phyloP scores from a whole-genome alignment of 2,113 vertebrate genomes.

The Promerops cafer region DNA sequence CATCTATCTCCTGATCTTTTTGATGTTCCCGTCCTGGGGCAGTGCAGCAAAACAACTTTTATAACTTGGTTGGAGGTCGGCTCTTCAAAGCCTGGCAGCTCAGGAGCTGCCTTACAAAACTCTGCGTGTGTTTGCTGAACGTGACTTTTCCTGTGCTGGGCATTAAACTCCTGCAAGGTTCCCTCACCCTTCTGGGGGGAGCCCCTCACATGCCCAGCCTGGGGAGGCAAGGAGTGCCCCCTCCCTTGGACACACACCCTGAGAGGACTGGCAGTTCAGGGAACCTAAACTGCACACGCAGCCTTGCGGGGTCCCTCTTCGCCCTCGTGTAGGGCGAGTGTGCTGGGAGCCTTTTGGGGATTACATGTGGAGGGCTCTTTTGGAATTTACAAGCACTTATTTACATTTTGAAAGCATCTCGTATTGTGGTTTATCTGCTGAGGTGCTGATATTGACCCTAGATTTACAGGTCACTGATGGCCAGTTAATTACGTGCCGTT shows the following conservation, averaged over 20 bases:
- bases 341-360: background rate
- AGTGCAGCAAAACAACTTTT: background rate
- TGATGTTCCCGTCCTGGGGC: background rate
- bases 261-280: rapidly evolving
- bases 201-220: background rate
- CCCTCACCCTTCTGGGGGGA: background rate
- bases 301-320: background rate
- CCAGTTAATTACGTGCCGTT: background rate
- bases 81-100: background rate
- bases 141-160: background rate
- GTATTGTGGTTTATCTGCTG: background rate
- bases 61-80: background rate
- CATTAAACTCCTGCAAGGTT: background rate
- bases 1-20: background rate
- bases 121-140: background rate
- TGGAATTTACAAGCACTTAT: background rate
- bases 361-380: background rate
- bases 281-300: rapidly evolving
- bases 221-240: background rate
- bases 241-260: rapidly evolving
- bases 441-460: background rate
- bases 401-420: background rate
- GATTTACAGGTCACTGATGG: background rate
- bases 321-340: rapidly evolving
- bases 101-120: background rate